Evolutionary conservation across 1,140 invertebrate species (phyloP), one percentile per base, ranked within the genome.

Genomic region (Leptinotarsa undecemlineata): DNA sequence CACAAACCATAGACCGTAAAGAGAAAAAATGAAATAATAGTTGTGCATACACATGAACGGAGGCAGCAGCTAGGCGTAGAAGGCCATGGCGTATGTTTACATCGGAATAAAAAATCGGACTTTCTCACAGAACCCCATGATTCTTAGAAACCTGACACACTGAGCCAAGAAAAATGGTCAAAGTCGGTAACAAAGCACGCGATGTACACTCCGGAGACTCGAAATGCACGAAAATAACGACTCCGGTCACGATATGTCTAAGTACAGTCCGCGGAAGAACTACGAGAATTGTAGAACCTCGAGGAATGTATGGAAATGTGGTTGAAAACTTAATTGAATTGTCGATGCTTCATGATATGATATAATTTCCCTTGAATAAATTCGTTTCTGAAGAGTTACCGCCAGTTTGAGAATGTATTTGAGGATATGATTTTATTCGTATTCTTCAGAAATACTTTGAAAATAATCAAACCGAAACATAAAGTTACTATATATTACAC

Each of bases 121-220:
- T 81, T 81, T 81, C 80, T 80, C 80, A 81, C 79, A 80, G 75
- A 79, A 76, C 70, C 76, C 74, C 77, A 80, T 69, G 79, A 81
- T 81, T 81, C 79, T 77, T 74, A 80, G 80, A 81, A 81, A 77
- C 80, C 79, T 81, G 80, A 79, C 80, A 81, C 76, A 81, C 75
- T 79, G 79, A 80, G 77, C 80, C 76, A 80, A 81, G 78, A 79
- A 82, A 82, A 81, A 82, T 79, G 78, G 81, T 81, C 79, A 82
- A 82, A 81, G 75, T 78, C 76, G 78, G 73, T 77, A 73, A 78
- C 72, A 72, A 70, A 75, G 74, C 81, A 82, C 81, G 81, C 81
- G 79, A 82, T 82, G 79, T 82, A 81, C 81, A 81, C 70, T 78
- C 77, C 21, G 69, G 33, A 26, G 61, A 48, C 72, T 69, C 72